phyloP scores from a whole-genome alignment of 2,113 vertebrate species.

The Arothron firmamentum region DNA sequence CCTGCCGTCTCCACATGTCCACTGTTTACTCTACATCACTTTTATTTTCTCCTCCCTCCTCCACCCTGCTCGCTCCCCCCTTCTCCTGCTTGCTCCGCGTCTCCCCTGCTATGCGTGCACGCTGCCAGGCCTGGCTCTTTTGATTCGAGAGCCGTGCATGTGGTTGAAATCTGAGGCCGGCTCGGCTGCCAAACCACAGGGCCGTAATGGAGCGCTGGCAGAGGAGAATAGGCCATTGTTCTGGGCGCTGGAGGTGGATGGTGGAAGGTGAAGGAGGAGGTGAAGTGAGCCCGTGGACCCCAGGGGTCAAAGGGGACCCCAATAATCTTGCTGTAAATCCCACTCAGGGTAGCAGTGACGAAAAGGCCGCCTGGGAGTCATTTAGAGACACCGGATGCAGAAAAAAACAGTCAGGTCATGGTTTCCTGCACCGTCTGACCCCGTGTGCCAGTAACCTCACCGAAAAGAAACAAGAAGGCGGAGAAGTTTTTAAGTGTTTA shows the following conservation, averaged over 20 bases:
- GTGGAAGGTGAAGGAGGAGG: constrained; percentile 17
- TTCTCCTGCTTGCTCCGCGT: constrained; percentile 40
- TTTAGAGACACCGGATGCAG: constrained; percentile 50
- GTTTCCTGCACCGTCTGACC: constrained; percentile 50
- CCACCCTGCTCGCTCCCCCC: constrained; percentile 30
- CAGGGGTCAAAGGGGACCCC: constrained; percentile 63
- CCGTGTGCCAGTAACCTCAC: constrained; percentile 9
- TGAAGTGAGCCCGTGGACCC: constrained; percentile 27
- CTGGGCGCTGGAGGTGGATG: constrained; percentile 70
- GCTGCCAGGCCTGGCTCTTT: constrained; percentile 85
- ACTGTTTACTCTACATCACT: constrained; percentile 43
- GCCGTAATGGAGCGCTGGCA: constrained; percentile 80
- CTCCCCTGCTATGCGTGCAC: constrained; percentile 77
- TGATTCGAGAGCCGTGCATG: constrained; percentile 90
- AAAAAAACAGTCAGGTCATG: constrained; percentile 35
- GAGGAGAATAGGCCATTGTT: constrained; percentile 89
- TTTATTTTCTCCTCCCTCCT: constrained; percentile 26
- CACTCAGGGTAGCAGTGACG: constrained; percentile 35
- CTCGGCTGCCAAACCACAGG: constrained; percentile 87
- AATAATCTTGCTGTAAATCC: constrained; percentile 66
- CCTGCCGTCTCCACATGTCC: constrained; percentile 11
- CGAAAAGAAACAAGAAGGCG: constrained; percentile 10
- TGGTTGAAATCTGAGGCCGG: constrained; percentile 93
- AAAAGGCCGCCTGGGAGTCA: constrained; percentile 54
- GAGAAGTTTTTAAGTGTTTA: constrained; percentile 2